These are phyloP conservation scores for Zaprionus tsacasi DNA, from an alignment of 1,140 invertebrate genomes.

Conservation along the genomic window DNA sequence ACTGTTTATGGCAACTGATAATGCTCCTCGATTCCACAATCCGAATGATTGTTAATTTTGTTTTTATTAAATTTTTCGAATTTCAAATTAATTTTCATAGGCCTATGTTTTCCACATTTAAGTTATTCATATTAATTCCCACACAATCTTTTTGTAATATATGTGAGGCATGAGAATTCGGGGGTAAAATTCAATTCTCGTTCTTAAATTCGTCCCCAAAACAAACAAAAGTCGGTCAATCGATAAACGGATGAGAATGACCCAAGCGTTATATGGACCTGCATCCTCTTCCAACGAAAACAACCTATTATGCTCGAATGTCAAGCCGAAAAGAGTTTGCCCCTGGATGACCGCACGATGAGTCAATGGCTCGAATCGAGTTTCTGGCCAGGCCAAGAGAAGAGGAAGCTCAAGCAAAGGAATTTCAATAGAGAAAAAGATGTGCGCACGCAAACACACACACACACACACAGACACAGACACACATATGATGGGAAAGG, in stretches of 20 bases:
- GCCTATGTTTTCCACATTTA: background rate
- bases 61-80: background rate
- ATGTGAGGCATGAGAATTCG: conserved; percentile 35
- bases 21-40: background rate
- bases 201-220: conserved; percentile 42
- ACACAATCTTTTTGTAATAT: conserved; percentile 51
- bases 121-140: conserved; percentile 13
- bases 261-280: conserved; percentile 43
- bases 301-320: conserved; percentile 54
- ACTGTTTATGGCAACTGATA: conserved; percentile 1
- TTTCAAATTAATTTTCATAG: background rate
- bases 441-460: conserved; percentile 24
- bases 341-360: conserved; percentile 60
- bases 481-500: conserved; percentile 15
- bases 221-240: conserved; percentile 63
- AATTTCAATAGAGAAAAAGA: conserved; percentile 24
- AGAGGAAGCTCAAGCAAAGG: background rate
- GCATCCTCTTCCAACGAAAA: conserved; percentile 33
- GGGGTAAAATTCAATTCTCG: conserved; percentile 40
- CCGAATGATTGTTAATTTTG: background rate
- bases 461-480: conserved; percentile 6
- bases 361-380: conserved; percentile 48
- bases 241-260: conserved; percentile 64
- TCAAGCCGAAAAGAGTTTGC: conserved; percentile 30
- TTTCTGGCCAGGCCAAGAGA: conserved; percentile 3